phyloP scores from a whole-genome alignment of 2,113 vertebrate species.

The Rhinoptilus africanus region DNA sequence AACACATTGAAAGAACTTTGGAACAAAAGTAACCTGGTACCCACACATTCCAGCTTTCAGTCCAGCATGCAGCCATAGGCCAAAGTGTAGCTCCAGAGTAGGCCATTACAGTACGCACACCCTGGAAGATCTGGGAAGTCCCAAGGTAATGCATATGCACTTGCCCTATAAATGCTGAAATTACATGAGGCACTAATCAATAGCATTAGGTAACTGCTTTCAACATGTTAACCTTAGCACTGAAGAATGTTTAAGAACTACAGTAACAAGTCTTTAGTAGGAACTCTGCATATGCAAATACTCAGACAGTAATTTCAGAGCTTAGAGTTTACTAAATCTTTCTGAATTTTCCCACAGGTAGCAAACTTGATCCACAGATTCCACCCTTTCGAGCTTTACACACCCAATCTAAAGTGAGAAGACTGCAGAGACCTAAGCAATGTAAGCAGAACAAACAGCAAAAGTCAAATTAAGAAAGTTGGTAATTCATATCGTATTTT shows the following conservation, averaged over 20 bases:
- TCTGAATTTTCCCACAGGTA: neutral
- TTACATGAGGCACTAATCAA: fast-evolving
- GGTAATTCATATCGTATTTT: neutral
- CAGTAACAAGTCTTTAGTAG: neutral
- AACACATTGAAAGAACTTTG: neutral
- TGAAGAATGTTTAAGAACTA: neutral
- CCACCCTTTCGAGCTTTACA: neutral
- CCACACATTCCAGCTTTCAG: neutral
- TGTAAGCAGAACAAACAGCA: fast-evolving
- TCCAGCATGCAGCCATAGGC: neutral
- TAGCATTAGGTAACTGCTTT: neutral
- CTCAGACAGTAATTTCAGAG: neutral
- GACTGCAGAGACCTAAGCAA: neutral
- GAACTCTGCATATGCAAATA: neutral
- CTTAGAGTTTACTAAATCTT: neutral
- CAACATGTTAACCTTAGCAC: neutral
- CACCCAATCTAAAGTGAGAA: neutral
- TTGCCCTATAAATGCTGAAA: neutral
- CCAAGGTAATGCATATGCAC: neutral
- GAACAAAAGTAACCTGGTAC: neutral
- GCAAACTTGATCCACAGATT: neutral
- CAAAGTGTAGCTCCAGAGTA: fast-evolving
- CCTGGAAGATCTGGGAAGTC: neutral
- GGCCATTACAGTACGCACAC: neutral
- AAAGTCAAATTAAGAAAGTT: neutral